Evolutionary conservation across 1,140 invertebrate species (phyloP).

Genomic region (Diachasma alloeum): DNA sequence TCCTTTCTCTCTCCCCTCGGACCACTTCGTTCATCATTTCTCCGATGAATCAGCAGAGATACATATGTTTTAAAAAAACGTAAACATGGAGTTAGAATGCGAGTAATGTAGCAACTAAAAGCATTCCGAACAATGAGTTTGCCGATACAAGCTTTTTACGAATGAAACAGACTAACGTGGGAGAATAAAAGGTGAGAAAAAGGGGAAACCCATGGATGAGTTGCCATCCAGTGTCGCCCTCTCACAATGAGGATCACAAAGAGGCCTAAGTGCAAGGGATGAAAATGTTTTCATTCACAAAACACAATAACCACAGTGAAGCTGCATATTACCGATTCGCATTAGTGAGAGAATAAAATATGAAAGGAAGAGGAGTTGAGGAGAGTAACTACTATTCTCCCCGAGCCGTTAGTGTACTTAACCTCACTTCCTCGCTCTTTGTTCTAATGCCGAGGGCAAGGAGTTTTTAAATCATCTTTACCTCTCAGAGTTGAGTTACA

Average conservation of each 20-base stretch:
- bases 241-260: slow-evolving; percentile 22
- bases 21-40: background rate
- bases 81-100: slow-evolving; percentile 32
- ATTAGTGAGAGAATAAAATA: background rate
- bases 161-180: slow-evolving; percentile 19
- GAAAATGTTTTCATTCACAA: slow-evolving; percentile 41
- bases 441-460: background rate
- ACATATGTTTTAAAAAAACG: background rate
- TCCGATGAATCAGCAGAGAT: background rate
- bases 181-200: background rate
- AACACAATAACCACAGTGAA: slow-evolving; percentile 38
- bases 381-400: background rate
- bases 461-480: background rate
- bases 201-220: slow-evolving; percentile 42
- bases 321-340: slow-evolving; percentile 1
- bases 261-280: background rate
- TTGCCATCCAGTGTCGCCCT: slow-evolving; percentile 48
- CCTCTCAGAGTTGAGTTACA: background rate
- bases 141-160: background rate
- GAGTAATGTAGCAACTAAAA: slow-evolving; percentile 43
- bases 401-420: background rate
- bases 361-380: background rate
- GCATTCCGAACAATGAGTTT: slow-evolving; percentile 41
- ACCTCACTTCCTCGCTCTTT: background rate
- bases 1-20: too few relatives aligned